phyloP scores from a whole-genome alignment of 2,113 vertebrate species.

The Nicator chloris region DNA sequence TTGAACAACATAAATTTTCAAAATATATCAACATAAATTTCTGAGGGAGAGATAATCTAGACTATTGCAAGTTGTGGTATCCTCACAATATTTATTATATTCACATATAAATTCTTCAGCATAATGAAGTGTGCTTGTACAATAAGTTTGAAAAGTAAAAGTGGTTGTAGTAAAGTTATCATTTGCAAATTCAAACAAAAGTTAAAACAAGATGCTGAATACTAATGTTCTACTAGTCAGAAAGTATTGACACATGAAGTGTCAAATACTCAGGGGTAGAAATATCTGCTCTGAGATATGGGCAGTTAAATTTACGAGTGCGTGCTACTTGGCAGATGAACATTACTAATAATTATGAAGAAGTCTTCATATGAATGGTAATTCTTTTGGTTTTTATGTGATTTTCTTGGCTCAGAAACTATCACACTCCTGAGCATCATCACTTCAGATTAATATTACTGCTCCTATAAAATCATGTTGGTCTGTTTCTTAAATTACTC shows the following conservation, averaged over 20 bases:
- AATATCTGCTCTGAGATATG: not conserved
- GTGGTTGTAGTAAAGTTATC: not conserved
- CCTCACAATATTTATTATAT: constrained; percentile 18
- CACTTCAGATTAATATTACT: not conserved
- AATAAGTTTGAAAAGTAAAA: constrained; percentile 45
- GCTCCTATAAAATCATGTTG: not conserved
- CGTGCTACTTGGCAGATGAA: not conserved
- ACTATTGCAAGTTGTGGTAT: not conserved
- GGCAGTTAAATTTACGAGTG: not conserved
- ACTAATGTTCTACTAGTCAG: not conserved
- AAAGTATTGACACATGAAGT: not conserved
- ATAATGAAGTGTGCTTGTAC: not conserved
- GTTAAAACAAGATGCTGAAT: not conserved
- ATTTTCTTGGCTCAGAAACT: not conserved
- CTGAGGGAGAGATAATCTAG: not conserved
- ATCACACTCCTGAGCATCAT: not conserved
- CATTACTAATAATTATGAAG: not conserved
- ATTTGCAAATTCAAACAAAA: constrained; percentile 16
- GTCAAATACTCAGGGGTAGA: not conserved
- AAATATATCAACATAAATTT: not conserved
- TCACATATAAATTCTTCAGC: not conserved
- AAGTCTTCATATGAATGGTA: not conserved
- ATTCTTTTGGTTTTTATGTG: not conserved
- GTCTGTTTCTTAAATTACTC: not conserved
- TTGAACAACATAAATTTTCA: not conserved